These are phyloP conservation scores for Drosophila pectinifera DNA, from an alignment of 1,140 invertebrate genomes.

Conservation along the genomic window DNA sequence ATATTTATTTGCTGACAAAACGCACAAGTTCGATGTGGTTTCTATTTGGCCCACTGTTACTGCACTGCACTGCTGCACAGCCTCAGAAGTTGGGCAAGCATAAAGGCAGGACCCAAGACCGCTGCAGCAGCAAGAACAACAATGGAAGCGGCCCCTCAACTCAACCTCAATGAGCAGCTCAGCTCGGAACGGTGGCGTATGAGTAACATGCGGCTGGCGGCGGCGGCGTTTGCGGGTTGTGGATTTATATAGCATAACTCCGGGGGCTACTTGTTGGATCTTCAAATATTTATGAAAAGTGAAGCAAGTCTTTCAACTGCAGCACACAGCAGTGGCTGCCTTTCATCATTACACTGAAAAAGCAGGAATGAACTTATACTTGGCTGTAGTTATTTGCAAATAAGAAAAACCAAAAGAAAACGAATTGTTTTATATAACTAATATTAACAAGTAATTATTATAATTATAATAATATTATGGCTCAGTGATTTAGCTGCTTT, in stretches of 20 bases:
- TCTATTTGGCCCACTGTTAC: conserved; percentile 7
- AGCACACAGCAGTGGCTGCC: conserved; percentile 17
- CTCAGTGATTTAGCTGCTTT: too few relatives aligned
- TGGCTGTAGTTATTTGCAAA: too few relatives aligned
- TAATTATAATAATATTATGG: not conserved
- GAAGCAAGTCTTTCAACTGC: conserved; percentile 37
- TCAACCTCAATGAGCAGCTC: conserved; percentile 73
- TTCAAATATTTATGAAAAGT: conserved; percentile 77
- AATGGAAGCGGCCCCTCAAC: conserved; percentile 56
- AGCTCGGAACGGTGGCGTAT: conserved; percentile 61
- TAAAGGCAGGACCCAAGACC: conserved; percentile 34
- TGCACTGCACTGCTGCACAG: conserved; percentile 1
- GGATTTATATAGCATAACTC: conserved; percentile 65
- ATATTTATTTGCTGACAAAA: conserved; percentile 9
- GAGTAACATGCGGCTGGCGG: conserved; percentile 59
- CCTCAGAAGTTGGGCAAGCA: conserved; percentile 18
- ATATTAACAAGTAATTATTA: not conserved
- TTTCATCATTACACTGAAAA: conserved; percentile 8
- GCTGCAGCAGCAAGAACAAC: conserved; percentile 35
- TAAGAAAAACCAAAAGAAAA: not conserved
- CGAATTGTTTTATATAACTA: too few relatives aligned
- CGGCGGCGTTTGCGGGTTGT: conserved; percentile 32
- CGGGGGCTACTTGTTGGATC: conserved; percentile 76
- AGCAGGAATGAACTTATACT: not conserved
- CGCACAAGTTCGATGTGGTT: not conserved